These are phyloP conservation scores for Apotomis turbidana DNA, from an alignment of 2,888 invertebrate genomes.

Conservation along the genomic window DNA sequence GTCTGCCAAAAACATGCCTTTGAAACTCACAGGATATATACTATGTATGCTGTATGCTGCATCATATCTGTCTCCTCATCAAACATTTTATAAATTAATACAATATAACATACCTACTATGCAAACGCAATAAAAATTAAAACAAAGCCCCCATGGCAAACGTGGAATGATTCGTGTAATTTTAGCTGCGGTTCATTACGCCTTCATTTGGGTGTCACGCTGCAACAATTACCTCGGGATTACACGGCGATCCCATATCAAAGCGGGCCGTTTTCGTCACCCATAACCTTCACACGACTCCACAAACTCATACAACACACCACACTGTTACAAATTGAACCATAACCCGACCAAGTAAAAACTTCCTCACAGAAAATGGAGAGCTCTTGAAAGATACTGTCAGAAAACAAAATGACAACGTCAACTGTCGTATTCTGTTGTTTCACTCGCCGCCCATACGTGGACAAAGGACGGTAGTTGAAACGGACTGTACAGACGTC, in stretches of 20 bases:
- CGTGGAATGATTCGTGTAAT: constrained; percentile 25
- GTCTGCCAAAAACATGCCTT: too few species aligned
- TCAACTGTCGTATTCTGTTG: not conserved
- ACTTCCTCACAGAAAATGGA: not conserved
- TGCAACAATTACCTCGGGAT: constrained; percentile 26
- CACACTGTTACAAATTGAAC: not conserved
- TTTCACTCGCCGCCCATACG: constrained; percentile 11
- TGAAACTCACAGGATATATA: too few species aligned
- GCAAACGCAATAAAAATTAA: not conserved
- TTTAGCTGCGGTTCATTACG: constrained; percentile 30
- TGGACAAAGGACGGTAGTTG: constrained; percentile 21
- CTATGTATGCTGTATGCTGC: too few species aligned
- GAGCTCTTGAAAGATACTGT: not conserved
- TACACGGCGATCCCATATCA: constrained; percentile 39
- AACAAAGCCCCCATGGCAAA: constrained; percentile 4
- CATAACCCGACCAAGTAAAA: not conserved
- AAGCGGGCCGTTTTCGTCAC: constrained; percentile 32
- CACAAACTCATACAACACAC: constrained; percentile 5
- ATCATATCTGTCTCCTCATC: too few species aligned
- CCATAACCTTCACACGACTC: not conserved
- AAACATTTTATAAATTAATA: too few species aligned
- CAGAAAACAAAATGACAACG: constrained; percentile 14
- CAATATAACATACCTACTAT: too few species aligned
- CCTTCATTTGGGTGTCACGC: constrained; percentile 30
- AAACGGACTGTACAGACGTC: constrained; percentile 5